Conservation (phyloP, 2,113 vertebrate genomes). For the Aspidoscelis tigris region DNA sequence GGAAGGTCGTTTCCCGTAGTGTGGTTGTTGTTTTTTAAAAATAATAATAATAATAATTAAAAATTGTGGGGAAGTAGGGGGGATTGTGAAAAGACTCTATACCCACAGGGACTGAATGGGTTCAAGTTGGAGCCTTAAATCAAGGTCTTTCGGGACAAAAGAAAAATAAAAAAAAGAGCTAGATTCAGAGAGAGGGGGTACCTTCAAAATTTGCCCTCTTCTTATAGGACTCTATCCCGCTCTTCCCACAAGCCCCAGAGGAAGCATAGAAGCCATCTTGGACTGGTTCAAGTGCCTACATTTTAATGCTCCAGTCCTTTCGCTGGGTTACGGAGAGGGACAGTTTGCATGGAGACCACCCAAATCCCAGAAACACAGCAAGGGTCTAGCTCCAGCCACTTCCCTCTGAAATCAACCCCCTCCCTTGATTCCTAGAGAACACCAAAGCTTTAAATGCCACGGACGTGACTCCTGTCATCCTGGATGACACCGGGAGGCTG, state of each 20-base stretch:
- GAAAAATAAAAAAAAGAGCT: not conserved
- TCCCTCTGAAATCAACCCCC: not conserved
- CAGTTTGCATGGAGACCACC: not conserved
- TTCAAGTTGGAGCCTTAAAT: not conserved
- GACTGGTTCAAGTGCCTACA: slow-evolving; percentile 66
- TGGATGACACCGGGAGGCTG: no score
- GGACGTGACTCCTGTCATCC: not conserved
- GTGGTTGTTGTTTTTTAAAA: not conserved
- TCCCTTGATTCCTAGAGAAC: not conserved
- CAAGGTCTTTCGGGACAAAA: not conserved
- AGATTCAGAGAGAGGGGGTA: not conserved
- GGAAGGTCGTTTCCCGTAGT: not conserved
- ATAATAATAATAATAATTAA: no score
- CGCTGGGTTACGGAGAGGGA: not conserved
- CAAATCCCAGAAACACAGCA: no score
- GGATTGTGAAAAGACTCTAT: not conserved
- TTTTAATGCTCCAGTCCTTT: slow-evolving; percentile 31
- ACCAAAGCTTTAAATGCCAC: slow-evolving; percentile 11
- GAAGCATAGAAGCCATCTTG: slow-evolving; percentile 11
- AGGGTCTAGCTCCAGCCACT: not conserved
- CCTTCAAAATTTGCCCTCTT: not conserved
- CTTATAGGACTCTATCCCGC: not conserved
- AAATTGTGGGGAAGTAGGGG: not conserved
- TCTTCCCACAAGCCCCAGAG: not conserved
- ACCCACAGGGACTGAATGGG: not conserved